These are phyloP conservation scores for Acromyrmex heyeri DNA, from an alignment of 1,140 invertebrate genomes.

Conservation along the genomic window DNA sequence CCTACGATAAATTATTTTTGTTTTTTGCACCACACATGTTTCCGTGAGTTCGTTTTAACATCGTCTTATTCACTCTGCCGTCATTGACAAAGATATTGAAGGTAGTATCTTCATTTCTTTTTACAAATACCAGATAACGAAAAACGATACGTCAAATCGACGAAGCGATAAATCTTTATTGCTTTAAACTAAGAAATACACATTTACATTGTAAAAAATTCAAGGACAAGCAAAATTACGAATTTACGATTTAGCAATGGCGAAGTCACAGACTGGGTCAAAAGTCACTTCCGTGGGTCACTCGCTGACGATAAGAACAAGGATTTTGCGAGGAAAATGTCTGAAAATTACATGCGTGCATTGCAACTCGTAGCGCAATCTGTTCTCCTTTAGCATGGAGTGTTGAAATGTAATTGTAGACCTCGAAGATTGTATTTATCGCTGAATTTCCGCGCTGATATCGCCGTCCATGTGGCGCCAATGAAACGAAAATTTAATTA, in stretches of 20 bases:
- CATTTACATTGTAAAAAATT: not conserved
- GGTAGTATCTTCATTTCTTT: not conserved
- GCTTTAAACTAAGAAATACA: not conserved
- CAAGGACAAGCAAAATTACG: not conserved
- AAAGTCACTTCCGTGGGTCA: not conserved
- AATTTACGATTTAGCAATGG: constrained; percentile 4
- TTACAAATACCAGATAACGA: not conserved
- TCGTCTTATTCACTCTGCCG: not conserved
- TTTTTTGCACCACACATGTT: not conserved
- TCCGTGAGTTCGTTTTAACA: constrained; percentile 5
- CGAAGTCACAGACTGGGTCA: not conserved
- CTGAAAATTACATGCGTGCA: constrained; percentile 37
- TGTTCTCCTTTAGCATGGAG: not conserved
- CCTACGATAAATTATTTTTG: not conserved
- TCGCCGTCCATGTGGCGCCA: constrained; percentile 8
- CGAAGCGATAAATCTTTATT: constrained; percentile 3
- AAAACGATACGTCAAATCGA: not conserved
- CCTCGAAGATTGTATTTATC: constrained; percentile 39
- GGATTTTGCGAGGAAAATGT: not conserved
- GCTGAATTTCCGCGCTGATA: constrained; percentile 27
- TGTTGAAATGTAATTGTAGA: constrained; percentile 34
- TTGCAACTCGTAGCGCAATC: not conserved
- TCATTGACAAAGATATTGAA: not conserved
- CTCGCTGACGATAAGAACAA: constrained; percentile 13
- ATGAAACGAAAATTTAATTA: constrained; percentile 47